Base-by-base conservation (phyloP, 2,888 invertebrate genomes). In the Cheilosia soror region DNA sequence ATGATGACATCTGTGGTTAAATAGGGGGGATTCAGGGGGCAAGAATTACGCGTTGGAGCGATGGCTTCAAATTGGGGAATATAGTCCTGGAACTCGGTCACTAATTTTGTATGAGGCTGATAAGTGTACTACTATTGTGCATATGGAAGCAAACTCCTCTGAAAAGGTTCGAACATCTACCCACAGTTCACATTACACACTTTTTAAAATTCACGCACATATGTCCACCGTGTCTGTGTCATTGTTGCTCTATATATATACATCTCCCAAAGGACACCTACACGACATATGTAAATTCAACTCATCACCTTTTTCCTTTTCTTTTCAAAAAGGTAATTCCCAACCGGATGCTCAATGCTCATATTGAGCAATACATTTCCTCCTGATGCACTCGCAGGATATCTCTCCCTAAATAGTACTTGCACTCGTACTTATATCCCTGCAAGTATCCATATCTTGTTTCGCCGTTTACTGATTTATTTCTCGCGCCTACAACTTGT, bases 391-490 rank as follows among this genome's bases (percentile, higher is more conserved):
- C 0, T 20, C 7, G 4, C 20, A 9, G 25, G 4, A 20, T 49
- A 11, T 5, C 4, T 27, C 13, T 5, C 11, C 13, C 7, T 20
- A 20, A 33, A 6, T 13, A 40, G 11, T 25, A 5, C 15, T 5
- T 9, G 5, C 55, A 44, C 3, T 29, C 47, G 47, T 25, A n/a
- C 42, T 15, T 31, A 31, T 40, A 5, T 62, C 44, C 55, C 31
- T 44, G 31, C 37, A 63, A 73, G 40, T 71, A 71, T 60, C 33
- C 44, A 29, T 47, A 55, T 55, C 63, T 47, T 63, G 57, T 20
- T 20, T 2, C 20, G 20, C 40, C 37, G 9, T 53, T 49, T 65
- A 75, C 66, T 65, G 55, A 63, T 62, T 63, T 73, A 63, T 57
- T 65, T 47, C 27, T 13, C 31, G 37, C 20, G 11, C 20, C 37